Conservation (phyloP, 2,888 invertebrate species). For the Folsomia manolachei region DNA sequence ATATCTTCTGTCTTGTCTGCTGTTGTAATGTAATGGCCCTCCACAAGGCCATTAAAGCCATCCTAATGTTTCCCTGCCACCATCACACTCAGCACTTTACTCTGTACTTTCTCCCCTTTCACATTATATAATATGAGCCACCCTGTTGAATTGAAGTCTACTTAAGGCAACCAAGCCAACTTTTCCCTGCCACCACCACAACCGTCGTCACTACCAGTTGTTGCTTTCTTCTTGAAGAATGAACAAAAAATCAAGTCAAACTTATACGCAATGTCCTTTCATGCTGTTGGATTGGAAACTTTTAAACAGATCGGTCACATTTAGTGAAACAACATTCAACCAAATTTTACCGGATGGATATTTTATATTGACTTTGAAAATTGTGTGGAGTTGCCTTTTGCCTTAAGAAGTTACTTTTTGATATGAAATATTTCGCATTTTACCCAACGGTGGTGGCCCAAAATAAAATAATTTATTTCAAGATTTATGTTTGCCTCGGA, state of each 20-base stretch:
- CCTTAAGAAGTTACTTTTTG: too few species aligned
- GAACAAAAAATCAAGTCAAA: background rate
- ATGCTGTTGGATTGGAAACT: too few species aligned
- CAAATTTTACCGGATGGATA: too few species aligned
- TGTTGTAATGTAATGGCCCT: background rate
- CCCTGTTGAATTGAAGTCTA: background rate
- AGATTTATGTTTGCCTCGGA: background rate
- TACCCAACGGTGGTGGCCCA: too few species aligned
- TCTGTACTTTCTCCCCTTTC: background rate
- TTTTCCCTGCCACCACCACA: background rate
- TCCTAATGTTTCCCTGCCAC: background rate
- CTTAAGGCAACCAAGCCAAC: too few species aligned
- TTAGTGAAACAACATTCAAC: too few species aligned
- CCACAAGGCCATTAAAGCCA: background rate
- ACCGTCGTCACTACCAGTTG: background rate
- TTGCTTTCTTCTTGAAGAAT: background rate
- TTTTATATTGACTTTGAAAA: too few species aligned
- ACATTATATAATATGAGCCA: too few species aligned
- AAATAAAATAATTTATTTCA: background rate
- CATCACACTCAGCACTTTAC: background rate
- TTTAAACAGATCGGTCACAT: too few species aligned
- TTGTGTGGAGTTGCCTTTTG: background rate
- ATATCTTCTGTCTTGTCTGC: background rate
- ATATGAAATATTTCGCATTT: too few species aligned
- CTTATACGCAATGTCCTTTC: too few species aligned